Evolutionary conservation across 2,113 vertebrate species (phyloP).

Genomic region (Hemiprocne comata): DNA sequence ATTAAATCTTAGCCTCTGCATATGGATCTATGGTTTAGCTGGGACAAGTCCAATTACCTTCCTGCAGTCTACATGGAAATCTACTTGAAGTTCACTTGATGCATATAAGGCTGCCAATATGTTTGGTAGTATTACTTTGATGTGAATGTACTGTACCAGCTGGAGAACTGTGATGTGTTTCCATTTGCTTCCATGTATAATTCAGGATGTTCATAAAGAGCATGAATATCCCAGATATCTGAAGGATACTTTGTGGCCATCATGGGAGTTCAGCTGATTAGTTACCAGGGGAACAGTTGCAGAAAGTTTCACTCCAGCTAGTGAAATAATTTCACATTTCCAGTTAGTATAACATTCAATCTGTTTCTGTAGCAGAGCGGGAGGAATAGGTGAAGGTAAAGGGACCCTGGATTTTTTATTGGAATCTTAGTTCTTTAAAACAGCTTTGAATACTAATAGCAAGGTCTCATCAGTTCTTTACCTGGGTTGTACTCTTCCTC

Average conservation of each 20-base stretch:
- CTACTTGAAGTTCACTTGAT: neutral
- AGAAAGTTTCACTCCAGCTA: neutral
- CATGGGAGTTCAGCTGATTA: neutral
- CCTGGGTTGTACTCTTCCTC: neutral
- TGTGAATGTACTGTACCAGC: neutral
- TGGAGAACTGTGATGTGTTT: neutral
- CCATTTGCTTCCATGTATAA: conserved; percentile 38
- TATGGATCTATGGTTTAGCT: conserved; percentile 17
- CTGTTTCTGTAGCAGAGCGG: neutral
- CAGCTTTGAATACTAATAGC: neutral
- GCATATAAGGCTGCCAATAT: neutral
- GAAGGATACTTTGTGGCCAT: neutral
- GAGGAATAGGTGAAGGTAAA: neutral
- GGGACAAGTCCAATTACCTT: conserved; percentile 24
- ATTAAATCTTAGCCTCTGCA: conserved; percentile 32
- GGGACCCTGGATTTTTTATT: neutral
- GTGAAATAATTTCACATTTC: neutral
- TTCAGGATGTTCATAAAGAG: conserved; percentile 9
- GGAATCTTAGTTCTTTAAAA: neutral
- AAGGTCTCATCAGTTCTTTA: neutral
- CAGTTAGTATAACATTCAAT: neutral
- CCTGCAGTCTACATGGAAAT: conserved; percentile 5
- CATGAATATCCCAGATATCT: neutral
- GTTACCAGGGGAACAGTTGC: conserved; percentile 1
- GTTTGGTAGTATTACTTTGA: neutral